Evolutionary conservation across 2,797 vertebrate species (phyloP), one percentile per base, ranked within the genome.

Genomic region (Esox masquinongy): DNA sequence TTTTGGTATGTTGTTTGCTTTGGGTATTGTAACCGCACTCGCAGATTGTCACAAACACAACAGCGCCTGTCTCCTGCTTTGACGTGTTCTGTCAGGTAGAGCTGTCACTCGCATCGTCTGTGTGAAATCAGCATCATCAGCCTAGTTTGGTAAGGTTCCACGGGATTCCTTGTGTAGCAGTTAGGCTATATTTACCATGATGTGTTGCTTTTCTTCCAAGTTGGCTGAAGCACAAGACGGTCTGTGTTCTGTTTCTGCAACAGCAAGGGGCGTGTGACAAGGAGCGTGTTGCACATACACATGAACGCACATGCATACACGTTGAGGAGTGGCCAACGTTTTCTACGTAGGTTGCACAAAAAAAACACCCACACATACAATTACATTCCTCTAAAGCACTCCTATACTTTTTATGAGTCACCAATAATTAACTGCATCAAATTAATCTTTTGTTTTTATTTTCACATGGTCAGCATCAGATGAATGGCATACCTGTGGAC

Each of bases 31-130:
- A 91, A 90, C 86, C 56, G 73, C 79, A 69, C 82, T 89, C 74
- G 74, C 73, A 85, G 84, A 88, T 77, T 87, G 88, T 90, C 86
- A 90, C 88, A 86, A 81, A 86, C 88, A 92, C 88, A 89, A 90
- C 88, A 84, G 79, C 72, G 80, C 77, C 83, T 82, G 84, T 91
- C 88, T 72, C 77, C 47, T 84, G 73, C 85, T 88, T 90, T 88
- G 85, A 89, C 84, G 72, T 75, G 67, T 71, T 73, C 79, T 83
- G 84, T 85, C 68, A 6, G 79, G 79, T 76, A 19, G 59, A 71
- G 82, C 76, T 63, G 17, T 82, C 81, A 89, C 86, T 80, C 79
- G 15, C 84, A 83, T 73, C 61, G 1, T 34, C 79, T 77, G 66
- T 3, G 68, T 87, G 86, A 90, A n/a, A n/a, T n/a, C 19, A 7